Conservation (phyloP, 2,888 invertebrate species). For the Drosophila kuntzei region DNA sequence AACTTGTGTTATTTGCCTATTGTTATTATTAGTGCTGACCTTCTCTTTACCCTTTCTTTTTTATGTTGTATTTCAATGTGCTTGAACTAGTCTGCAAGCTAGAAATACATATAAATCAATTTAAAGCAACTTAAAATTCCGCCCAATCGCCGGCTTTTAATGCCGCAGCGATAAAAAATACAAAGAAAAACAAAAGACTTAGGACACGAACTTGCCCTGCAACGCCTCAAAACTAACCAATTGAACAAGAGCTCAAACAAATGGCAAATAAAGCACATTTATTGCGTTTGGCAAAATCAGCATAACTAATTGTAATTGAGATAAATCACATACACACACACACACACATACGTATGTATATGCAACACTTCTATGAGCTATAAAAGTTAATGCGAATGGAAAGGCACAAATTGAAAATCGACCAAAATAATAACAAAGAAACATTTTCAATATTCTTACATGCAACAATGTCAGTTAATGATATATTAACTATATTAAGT, state of each 20-base stretch:
- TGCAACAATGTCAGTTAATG: slow-evolving; percentile 15
- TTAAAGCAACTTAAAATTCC: slow-evolving; percentile 39
- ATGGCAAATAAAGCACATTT: slow-evolving; percentile 58
- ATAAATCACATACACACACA: slow-evolving; percentile 57
- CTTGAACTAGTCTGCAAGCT: slow-evolving; percentile 21
- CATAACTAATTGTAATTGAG: slow-evolving; percentile 69
- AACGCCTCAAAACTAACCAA: slow-evolving; percentile 23
- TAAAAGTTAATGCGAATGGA: slow-evolving; percentile 55
- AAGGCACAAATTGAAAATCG: slow-evolving; percentile 67
- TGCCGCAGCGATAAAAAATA: slow-evolving; percentile 8
- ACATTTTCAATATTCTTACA: slow-evolving; percentile 32
- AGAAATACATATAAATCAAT: slow-evolving; percentile 46
- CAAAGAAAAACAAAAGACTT: slow-evolving; percentile 75
- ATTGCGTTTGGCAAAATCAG: slow-evolving; percentile 61
- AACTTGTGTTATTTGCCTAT: slow-evolving; percentile 11
- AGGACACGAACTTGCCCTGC: slow-evolving; percentile 77
- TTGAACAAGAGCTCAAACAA: slow-evolving; percentile 13
- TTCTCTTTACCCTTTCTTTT: slow-evolving; percentile 36
- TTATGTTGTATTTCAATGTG: slow-evolving; percentile 20
- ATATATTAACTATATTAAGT: slow-evolving; percentile 46
- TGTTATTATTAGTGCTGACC: slow-evolving; percentile 35
- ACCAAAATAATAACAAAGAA: slow-evolving; percentile 25
- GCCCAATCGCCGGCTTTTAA: slow-evolving; percentile 31
- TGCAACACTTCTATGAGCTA: slow-evolving; percentile 54
- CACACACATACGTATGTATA: slow-evolving; percentile 27